Evolutionary conservation across 2,888 invertebrate genomes (phyloP).

Genomic region (Papilio gigon): DNA sequence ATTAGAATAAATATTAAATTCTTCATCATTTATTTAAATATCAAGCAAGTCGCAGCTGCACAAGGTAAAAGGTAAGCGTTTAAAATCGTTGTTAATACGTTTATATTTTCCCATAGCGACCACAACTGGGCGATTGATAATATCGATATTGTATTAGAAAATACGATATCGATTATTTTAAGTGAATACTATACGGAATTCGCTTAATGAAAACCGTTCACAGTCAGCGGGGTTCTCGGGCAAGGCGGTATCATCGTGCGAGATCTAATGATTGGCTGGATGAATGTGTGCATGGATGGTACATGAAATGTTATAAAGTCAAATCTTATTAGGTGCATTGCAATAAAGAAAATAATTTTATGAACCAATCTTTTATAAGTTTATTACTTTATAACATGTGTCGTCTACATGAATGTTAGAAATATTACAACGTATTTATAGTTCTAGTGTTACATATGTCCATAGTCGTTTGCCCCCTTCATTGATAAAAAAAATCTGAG

Average conservation of each 20-base stretch:
- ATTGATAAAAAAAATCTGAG: too few species aligned
- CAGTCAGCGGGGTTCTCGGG: conserved; percentile 69
- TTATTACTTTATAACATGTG: conserved; percentile 9
- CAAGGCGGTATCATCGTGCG: conserved; percentile 74
- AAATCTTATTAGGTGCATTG: conserved; percentile 33
- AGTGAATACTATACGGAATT: conserved; percentile 57
- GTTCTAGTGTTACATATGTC: too few species aligned
- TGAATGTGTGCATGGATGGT: conserved; percentile 61
- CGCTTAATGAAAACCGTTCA: conserved; percentile 74
- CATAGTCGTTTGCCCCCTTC: too few species aligned
- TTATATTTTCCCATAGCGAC: conserved; percentile 68
- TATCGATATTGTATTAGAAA: conserved; percentile 66
- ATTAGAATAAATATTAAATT: background rate
- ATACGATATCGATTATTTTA: conserved; percentile 67
- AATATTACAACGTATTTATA: too few species aligned
- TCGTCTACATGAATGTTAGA: too few species aligned
- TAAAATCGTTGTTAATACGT: conserved; percentile 41
- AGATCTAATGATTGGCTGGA: conserved; percentile 70
- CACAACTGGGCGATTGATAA: conserved; percentile 61
- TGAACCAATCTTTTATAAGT: background rate
- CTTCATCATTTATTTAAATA: conserved; percentile 5
- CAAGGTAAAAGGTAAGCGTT: conserved; percentile 48
- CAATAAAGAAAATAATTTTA: background rate
- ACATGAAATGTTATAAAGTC: conserved; percentile 42
- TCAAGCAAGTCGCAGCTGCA: conserved; percentile 31